These are phyloP conservation scores for Malachius bipustulatus DNA, from an alignment of 2,888 invertebrate genomes.

Conservation along the genomic window DNA sequence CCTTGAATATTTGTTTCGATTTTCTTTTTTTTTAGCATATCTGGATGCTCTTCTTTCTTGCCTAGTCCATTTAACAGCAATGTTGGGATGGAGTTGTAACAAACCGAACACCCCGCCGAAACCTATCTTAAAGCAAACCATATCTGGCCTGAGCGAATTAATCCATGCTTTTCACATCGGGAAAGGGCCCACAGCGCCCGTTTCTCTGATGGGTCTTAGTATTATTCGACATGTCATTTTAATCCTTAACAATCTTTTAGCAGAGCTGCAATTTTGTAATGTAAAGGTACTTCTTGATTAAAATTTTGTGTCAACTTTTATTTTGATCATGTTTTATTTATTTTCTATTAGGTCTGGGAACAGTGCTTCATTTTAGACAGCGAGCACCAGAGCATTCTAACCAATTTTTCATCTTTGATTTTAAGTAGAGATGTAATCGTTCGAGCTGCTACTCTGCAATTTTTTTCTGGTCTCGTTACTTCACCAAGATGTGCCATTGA, in stretches of 20 bases:
- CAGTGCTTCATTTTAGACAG: conserved; percentile 27
- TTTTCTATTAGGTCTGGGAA: conserved; percentile 29
- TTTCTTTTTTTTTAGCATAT: conserved; percentile 34
- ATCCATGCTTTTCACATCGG: conserved; percentile 41
- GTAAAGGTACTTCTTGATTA: conserved; percentile 37
- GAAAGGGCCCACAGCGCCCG: conserved; percentile 37
- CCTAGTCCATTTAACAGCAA: conserved; percentile 39
- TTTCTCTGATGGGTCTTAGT: conserved; percentile 45
- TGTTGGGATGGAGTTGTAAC: conserved; percentile 37
- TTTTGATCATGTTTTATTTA: too few species aligned
- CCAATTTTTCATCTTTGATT: conserved; percentile 39
- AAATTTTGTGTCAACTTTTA: too few species aligned
- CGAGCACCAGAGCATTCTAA: conserved; percentile 21
- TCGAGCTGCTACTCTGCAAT: conserved; percentile 41
- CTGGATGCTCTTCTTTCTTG: conserved; percentile 40
- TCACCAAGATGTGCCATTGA: conserved; percentile 28
- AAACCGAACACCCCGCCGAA: conserved; percentile 24
- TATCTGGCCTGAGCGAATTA: conserved; percentile 39
- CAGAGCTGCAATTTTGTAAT: conserved; percentile 38
- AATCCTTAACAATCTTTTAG: conserved; percentile 42
- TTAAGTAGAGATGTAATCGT: conserved; percentile 41
- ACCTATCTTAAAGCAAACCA: conserved; percentile 32
- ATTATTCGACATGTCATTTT: conserved; percentile 42
- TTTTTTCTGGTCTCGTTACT: conserved; percentile 38
- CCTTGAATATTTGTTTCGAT: conserved; percentile 8